phyloP scores from a whole-genome alignment of 2,797 vertebrate species.

The Limosa lapponica region DNA sequence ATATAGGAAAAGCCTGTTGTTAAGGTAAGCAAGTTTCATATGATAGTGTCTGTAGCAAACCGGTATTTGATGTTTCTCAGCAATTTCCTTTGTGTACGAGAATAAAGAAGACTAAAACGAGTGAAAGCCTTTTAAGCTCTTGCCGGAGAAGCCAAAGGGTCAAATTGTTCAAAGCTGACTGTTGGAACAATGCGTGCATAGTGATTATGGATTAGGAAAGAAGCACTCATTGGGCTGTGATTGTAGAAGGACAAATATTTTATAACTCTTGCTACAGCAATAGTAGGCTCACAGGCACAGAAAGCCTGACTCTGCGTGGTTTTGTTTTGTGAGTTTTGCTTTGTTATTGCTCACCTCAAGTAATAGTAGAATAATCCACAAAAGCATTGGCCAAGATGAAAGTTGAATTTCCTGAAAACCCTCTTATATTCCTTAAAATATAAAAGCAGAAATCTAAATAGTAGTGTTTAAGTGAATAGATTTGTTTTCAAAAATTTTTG shows the following conservation, averaged over 20 bases:
- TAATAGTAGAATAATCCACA: not conserved
- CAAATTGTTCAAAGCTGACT: slow-evolving; percentile 23
- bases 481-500: not conserved
- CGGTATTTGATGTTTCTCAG: slow-evolving; percentile 39
- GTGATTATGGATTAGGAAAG: slow-evolving; percentile 1
- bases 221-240: not conserved
- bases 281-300: not conserved
- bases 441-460: not conserved
- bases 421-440: not conserved
- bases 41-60: slow-evolving; percentile 15
- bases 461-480: not conserved
- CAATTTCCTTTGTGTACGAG: slow-evolving; percentile 50
- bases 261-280: not conserved
- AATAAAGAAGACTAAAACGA: slow-evolving; percentile 27
- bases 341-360: not conserved
- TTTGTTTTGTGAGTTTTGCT: not conserved
- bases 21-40: slow-evolving; percentile 48
- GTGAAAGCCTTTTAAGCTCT: slow-evolving; percentile 57
- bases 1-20: slow-evolving; percentile 9
- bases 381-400: not conserved
- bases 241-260: slow-evolving; percentile 11
- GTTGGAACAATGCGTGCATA: not conserved
- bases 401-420: not conserved
- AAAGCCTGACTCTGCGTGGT: not conserved
- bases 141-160: not conserved